Conservation (phyloP, 1,140 invertebrate genomes). For the honey bee (Apis mellifera) region DNA sequence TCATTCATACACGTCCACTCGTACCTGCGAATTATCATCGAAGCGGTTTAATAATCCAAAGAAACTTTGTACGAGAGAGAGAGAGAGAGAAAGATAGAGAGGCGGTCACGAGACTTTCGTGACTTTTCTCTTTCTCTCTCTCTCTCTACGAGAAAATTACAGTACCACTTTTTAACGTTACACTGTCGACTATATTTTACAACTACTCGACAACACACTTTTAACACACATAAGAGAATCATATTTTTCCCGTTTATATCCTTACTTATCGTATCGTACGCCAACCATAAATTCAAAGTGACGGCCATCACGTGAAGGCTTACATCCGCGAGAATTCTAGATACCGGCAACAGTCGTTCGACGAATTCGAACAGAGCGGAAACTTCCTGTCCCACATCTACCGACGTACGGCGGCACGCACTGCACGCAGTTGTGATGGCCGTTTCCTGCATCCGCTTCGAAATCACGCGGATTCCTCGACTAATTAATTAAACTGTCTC, state of each 20-base stretch:
- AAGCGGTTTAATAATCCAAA: not conserved
- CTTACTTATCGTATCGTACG: too few relatives aligned
- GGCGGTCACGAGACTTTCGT: too few relatives aligned
- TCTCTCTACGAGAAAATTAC: too few relatives aligned
- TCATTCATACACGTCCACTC: not conserved
- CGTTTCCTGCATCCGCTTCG: conserved; percentile 56
- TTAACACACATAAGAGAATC: too few relatives aligned
- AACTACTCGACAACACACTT: too few relatives aligned
- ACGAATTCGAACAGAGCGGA: conserved; percentile 32
- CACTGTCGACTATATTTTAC: too few relatives aligned
- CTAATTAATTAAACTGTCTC: not conserved
- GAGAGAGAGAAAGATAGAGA: not conserved
- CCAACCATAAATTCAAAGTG: not conserved
- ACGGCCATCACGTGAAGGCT: too few relatives aligned
- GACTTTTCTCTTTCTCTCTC: too few relatives aligned
- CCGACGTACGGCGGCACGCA: not conserved
- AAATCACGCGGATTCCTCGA: conserved; percentile 39
- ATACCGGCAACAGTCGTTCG: not conserved
- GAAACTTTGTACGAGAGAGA: not conserved
- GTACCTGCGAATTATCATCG: not conserved
- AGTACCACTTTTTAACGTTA: too few relatives aligned
- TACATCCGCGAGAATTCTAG: not conserved
- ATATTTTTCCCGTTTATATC: not conserved
- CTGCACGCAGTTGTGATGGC: conserved; percentile 32
- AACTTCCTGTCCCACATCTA: conserved; percentile 50